Evolutionary conservation across 53 echinoderm and acorn worm genomes (phyloP).

Genomic region (Luidia sarsii): DNA sequence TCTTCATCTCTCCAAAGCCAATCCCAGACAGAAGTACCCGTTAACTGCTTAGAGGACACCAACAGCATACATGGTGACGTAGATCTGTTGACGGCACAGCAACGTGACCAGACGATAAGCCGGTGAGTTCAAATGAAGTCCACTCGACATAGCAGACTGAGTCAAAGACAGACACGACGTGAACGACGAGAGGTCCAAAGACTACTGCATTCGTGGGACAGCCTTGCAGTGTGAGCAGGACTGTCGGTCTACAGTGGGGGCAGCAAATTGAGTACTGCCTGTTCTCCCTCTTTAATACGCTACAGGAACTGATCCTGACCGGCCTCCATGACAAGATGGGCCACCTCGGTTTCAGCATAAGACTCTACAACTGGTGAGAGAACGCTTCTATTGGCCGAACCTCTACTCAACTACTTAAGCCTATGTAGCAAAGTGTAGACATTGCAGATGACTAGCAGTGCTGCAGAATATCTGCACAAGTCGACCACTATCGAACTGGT

Average conservation of each 20-base stretch:
- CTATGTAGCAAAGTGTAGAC: conserved; percentile 1
- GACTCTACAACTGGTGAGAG: not conserved
- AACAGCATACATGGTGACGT: not conserved
- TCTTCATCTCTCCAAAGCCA: not conserved
- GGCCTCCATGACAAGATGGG: conserved; percentile 27
- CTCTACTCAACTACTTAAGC: not conserved
- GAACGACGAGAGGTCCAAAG: not conserved
- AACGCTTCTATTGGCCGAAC: not conserved
- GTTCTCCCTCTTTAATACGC: not conserved
- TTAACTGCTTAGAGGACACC: not conserved
- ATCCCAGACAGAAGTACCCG: not conserved
- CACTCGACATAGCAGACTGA: not conserved
- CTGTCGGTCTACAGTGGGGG: not conserved
- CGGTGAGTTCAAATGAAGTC: not conserved
- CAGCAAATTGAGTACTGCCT: not conserved
- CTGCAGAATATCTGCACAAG: not conserved
- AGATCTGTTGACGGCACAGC: not conserved
- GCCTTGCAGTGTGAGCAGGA: not conserved
- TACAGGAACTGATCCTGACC: not conserved
- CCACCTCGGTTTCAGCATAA: conserved; percentile 6
- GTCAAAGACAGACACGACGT: not conserved
- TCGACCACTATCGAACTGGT: conserved; percentile 5
- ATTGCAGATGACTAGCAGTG: not conserved
- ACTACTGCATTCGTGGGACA: not conserved
- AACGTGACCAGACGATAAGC: not conserved